These are phyloP conservation scores for Odocoileus virginianus DNA, from an alignment of 2,113 vertebrate genomes.

Conservation along the genomic window DNA sequence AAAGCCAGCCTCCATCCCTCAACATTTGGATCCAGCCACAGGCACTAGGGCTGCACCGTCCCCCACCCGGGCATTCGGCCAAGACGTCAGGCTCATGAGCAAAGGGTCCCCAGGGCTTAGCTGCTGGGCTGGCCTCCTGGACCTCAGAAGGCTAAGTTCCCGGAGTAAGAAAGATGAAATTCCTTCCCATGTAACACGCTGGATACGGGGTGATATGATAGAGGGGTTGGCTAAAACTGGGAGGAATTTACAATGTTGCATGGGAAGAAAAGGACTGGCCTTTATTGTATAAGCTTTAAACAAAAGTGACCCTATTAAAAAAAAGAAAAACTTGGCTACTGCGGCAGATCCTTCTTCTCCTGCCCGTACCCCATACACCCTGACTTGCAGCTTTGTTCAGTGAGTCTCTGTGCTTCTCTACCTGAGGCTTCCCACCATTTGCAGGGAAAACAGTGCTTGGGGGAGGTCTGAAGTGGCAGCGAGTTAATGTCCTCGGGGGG, in stretches of 20 bases:
- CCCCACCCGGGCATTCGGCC: neutral
- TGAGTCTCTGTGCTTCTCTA: neutral
- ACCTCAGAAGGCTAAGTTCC: neutral
- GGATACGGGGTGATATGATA: neutral
- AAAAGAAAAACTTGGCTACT: neutral
- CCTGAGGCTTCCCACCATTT: neutral
- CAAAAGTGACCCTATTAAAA: neutral
- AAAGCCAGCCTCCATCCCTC: neutral
- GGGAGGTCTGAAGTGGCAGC: neutral
- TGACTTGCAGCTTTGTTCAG: fast-evolving
- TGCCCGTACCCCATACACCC: fast-evolving
- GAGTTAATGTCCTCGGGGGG: neutral
- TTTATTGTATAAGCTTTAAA: neutral
- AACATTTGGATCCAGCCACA: neutral
- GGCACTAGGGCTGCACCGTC: neutral
- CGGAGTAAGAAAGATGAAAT: neutral
- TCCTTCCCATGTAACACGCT: neutral
- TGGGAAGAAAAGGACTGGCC: neutral
- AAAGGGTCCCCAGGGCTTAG: neutral
- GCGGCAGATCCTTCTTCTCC: neutral
- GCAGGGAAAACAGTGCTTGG: neutral
- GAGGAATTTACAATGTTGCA: fast-evolving
- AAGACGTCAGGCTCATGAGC: fast-evolving
- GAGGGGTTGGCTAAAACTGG: neutral
- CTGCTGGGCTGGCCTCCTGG: neutral